A percentile compares a stretch with the other conserved stretches of the same genome.
phyloP scores from a whole-genome alignment of 1,140 invertebrate species.

The Bilobella aurantiaca region DNA sequence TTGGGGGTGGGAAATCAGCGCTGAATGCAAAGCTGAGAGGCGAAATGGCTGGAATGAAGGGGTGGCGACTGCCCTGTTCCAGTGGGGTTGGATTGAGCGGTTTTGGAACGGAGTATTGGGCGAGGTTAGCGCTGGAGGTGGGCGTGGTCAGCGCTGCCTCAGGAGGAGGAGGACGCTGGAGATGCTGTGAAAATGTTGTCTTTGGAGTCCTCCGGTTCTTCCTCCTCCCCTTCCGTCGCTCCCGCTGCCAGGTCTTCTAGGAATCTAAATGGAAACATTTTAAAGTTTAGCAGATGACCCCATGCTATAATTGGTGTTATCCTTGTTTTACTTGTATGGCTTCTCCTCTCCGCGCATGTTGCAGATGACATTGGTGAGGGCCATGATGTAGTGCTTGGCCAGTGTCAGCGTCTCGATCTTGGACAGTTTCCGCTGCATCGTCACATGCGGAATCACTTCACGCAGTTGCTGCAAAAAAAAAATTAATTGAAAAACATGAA shows the following conservation, averaged over 20 bases:
- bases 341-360: conserved; percentile 60
- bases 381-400: conserved; percentile 84
- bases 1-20: no score
- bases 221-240: conserved; percentile 29
- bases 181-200: conserved; percentile 32
- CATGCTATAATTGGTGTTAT: neutral
- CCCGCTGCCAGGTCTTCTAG: conserved; percentile 26
- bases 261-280: conserved; percentile 18
- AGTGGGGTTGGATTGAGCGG: no score
- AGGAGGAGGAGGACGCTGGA: conserved; percentile 24
- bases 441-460: conserved; percentile 77
- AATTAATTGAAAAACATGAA: neutral
- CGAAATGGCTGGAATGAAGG: no score
- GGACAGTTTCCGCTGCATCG: conserved; percentile 68
- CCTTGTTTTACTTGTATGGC: conserved; percentile 44
- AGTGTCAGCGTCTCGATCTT: conserved; percentile 79
- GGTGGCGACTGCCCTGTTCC: no score
- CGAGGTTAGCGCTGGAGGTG: neutral
- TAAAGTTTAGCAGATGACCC: neutral
- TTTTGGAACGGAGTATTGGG: no score
- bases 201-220: conserved; percentile 24
- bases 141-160: neutral
- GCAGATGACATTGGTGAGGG: conserved; percentile 74
- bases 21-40: no score
- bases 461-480: conserved; percentile 53